Evolutionary conservation across 2,888 invertebrate species (phyloP).

Genomic region (Bembecia ichneumoniformis): DNA sequence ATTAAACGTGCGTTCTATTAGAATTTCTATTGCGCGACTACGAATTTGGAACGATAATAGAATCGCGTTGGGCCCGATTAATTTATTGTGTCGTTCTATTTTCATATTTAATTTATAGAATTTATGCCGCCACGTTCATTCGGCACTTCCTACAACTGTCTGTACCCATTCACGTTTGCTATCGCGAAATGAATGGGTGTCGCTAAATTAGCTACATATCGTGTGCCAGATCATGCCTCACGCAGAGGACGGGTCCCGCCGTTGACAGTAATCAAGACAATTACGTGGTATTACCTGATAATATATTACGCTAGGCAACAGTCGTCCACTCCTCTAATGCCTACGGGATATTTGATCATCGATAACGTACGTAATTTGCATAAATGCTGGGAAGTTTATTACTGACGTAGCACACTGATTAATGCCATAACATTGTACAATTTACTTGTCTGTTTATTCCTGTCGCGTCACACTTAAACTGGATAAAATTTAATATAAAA

Average conservation of each 20-base stretch:
- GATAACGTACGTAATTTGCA: conserved; percentile 32
- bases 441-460: no score
- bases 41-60: conserved; percentile 31
- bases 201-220: conserved; percentile 60
- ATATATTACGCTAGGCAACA: conserved; percentile 49
- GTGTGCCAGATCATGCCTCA: conserved; percentile 65
- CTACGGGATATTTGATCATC: conserved; percentile 21
- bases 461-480: no score
- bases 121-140: conserved; percentile 34
- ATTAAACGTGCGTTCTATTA: not conserved
- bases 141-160: conserved; percentile 36
- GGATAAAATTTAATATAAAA: no score
- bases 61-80: conserved; percentile 16
- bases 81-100: conserved; percentile 39
- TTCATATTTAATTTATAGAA: conserved; percentile 46
- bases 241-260: conserved; percentile 41
- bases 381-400: not conserved
- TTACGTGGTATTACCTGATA: conserved; percentile 51
- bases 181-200: conserved; percentile 62
- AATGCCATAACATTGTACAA: no score
- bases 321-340: conserved; percentile 50
- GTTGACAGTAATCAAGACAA: conserved; percentile 52
- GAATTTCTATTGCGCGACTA: conserved; percentile 10
- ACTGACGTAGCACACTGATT: no score
- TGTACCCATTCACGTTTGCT: conserved; percentile 56